Conservation (phyloP, 2,888 invertebrate species). For the Euclidia mi region DNA sequence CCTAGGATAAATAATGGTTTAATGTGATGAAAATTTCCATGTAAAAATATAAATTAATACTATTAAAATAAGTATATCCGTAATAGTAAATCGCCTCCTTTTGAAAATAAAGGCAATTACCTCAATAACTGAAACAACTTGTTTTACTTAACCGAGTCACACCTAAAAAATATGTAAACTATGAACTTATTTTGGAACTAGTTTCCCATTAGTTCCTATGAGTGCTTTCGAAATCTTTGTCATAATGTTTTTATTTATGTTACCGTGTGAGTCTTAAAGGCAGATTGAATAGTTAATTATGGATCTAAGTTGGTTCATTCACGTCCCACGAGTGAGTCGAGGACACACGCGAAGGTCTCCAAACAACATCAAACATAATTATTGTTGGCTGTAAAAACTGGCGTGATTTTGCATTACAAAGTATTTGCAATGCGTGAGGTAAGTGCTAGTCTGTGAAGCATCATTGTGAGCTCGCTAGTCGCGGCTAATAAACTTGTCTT, state of each 20-base stretch:
- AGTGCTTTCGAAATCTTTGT: constrained; percentile 15
- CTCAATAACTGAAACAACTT: constrained; percentile 83
- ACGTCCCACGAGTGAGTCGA: constrained; percentile 32
- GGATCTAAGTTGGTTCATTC: constrained; percentile 27
- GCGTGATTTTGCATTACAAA: constrained; percentile 19
- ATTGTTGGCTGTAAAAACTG: constrained; percentile 19
- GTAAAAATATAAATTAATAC: constrained; percentile 90
- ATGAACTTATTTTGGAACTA: constrained; percentile 34
- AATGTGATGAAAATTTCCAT: constrained; percentile 89
- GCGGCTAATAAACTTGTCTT: no score
- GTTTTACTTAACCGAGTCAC: constrained; percentile 74
- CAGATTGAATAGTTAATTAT: constrained; percentile 29
- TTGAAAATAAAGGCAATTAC: constrained; percentile 88
- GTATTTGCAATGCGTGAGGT: background rate
- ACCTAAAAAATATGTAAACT: constrained; percentile 37
- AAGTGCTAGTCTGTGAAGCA: no score
- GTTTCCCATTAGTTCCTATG: constrained; percentile 40
- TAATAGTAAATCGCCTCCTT: constrained; percentile 89
- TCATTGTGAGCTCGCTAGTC: no score
- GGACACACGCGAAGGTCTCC: constrained; percentile 45
- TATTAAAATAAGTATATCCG: constrained; percentile 87
- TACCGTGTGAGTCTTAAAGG: constrained; percentile 21
- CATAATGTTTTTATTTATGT: background rate
- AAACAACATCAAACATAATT: constrained; percentile 12
- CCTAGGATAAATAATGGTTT: constrained; percentile 85